Base-by-base conservation (phyloP, 1,140 invertebrate genomes). In the Drosophila subobscura region DNA sequence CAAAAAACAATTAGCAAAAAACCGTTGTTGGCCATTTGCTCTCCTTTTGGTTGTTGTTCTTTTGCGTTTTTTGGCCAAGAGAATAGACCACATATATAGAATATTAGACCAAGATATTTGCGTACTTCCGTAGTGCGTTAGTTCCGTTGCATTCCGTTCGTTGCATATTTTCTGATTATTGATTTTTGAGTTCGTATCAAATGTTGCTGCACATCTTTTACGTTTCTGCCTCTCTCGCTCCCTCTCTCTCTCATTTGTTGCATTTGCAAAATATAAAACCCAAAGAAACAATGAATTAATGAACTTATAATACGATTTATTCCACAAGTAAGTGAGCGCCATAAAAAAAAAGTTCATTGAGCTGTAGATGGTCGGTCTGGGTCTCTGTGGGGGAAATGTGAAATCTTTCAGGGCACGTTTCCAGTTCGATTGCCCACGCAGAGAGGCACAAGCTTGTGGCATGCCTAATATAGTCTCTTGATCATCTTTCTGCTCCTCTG, bases 171-270 rank as follows among this genome's bases (percentile, higher is more conserved):
- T 12, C 46, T 58, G 57, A 60, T 58, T 68, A 70, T 72, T 72
- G 52, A 27, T 23, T 70, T 49, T 68, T 68, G 41, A 53, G 54
- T 72, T 40, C n/a, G 40, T 71, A 54, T 71, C 16, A 71, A 61
- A 54, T 74, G 71, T 74, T 74, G 52, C 33, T 37, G 53, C 71
- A 74, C 71, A 73, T 74, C 47, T 64, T 74, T 74, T 74, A 33
- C 51, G 59, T 74, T 67, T 63, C 51, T 29, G 71, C 71, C 71
- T 74, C 65, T 72, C 72, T 73, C 71, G 73, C 65, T 72, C 72
- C 72, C 16, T 20, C 16, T 20, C 16, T 20, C 16, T 20, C 16
- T 37, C 10, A 3, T 10, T 54, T 54, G 68, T 51, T 51, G 8
- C 33, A 73, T 73, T 73, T 73, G 46, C 70, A 20, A 73, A 73